Evolutionary conservation across 2,113 vertebrate species (phyloP).

Genomic region (Lathamus discolor): DNA sequence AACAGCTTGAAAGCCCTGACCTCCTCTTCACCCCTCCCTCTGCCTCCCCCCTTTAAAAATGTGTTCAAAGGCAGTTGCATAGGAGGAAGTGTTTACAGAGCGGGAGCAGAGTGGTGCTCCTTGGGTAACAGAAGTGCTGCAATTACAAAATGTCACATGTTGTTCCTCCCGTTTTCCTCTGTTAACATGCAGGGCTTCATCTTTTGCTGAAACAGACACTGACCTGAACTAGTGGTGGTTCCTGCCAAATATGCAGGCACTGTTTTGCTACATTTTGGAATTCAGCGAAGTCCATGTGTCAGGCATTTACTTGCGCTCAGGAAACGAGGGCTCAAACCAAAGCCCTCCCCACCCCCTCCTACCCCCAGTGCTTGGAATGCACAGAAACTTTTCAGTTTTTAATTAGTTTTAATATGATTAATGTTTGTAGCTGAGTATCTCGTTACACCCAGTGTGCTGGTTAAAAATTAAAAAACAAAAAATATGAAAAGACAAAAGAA

Average conservation of each 20-base stretch:
- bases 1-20: conserved; percentile 57
- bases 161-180: conserved; percentile 62
- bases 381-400: conserved; percentile 69
- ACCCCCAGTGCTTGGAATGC: conserved; percentile 56
- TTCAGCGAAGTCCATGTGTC: conserved; percentile 74
- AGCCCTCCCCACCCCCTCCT: conserved; percentile 44
- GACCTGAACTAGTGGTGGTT: conserved; percentile 74
- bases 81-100: conserved; percentile 62
- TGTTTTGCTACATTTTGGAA: conserved; percentile 81
- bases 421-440: conserved; percentile 60
- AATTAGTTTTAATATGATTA: conserved; percentile 73
- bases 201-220: conserved; percentile 73
- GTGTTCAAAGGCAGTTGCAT: conserved; percentile 52
- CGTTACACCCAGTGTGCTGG: conserved; percentile 53
- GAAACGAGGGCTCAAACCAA: conserved; percentile 69
- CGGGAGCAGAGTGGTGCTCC: conserved; percentile 50
- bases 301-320: conserved; percentile 74
- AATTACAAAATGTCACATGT: conserved; percentile 66
- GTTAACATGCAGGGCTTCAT: conserved; percentile 51
- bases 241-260: conserved; percentile 78
- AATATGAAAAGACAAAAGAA: background rate
- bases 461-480: background rate
- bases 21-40: conserved; percentile 36
- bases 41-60: conserved; percentile 11
- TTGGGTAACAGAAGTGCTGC: conserved; percentile 48